phyloP scores from a whole-genome alignment of 53 echinoderm and acorn worm species.

The Antedon mediterranea region DNA sequence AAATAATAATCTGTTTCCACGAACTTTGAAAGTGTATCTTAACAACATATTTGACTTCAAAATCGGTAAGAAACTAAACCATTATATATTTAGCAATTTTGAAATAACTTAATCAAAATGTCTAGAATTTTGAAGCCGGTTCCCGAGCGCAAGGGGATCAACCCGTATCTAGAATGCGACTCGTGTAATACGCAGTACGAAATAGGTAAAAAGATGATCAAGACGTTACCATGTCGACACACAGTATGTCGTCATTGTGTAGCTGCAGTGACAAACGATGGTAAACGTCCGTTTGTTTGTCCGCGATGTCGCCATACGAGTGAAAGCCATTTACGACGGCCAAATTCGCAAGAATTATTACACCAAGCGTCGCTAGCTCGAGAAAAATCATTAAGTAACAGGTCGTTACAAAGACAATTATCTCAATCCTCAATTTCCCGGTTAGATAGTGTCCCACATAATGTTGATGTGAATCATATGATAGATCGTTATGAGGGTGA shows the following conservation, averaged over 20 bases:
- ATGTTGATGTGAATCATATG: background rate
- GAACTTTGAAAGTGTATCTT: too few relatives aligned
- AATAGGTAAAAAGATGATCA: background rate
- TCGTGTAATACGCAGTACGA: background rate
- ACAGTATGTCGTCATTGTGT: background rate
- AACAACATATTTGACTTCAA: too few relatives aligned
- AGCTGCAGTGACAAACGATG: background rate
- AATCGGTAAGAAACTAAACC: too few relatives aligned
- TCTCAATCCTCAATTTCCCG: background rate
- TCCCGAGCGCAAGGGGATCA: background rate
- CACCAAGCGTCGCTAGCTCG: background rate
- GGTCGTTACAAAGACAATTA: background rate
- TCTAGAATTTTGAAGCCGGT: background rate
- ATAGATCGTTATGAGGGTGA: background rate
- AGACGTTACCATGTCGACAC: background rate
- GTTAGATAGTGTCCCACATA: background rate
- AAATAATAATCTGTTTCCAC: too few relatives aligned
- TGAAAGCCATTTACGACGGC: background rate
- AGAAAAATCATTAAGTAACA: background rate
- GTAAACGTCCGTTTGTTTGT: background rate
- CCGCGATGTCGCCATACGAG: background rate
- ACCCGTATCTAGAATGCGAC: background rate
- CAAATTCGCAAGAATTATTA: background rate
- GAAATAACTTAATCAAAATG: background rate
- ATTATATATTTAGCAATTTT: background rate